These are phyloP conservation scores for Cherax destructor DNA, from an alignment of 1,140 invertebrate genomes.

Conservation along the genomic window DNA sequence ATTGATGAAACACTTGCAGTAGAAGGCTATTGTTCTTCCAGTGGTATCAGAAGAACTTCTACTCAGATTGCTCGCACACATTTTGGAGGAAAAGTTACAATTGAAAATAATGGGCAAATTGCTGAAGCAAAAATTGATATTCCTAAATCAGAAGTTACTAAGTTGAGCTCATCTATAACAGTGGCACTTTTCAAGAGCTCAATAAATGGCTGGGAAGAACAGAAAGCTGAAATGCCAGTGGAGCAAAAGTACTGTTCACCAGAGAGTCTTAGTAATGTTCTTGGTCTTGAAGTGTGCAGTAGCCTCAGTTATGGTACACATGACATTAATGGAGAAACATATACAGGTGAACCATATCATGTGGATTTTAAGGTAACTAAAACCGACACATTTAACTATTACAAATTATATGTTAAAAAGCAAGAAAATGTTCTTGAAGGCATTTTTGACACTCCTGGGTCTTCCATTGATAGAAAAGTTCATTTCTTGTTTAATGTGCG, in stretches of 20 bases:
- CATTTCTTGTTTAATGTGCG: slow-evolving; percentile 35
- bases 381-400: slow-evolving; percentile 48
- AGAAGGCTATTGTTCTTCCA: slow-evolving; percentile 32
- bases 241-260: neutral
- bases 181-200: slow-evolving; percentile 18
- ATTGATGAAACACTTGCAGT: slow-evolving; percentile 40
- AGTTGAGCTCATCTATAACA: slow-evolving; percentile 26
- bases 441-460: slow-evolving; percentile 51
- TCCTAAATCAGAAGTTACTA: slow-evolving; percentile 25
- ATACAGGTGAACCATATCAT: slow-evolving; percentile 18
- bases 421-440: slow-evolving; percentile 36
- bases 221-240: neutral
- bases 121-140: slow-evolving; percentile 21
- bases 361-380: slow-evolving; percentile 30
- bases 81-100: slow-evolving; percentile 28
- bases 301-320: neutral
- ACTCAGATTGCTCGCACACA: slow-evolving; percentile 24
- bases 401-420: slow-evolving; percentile 31
- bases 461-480: slow-evolving; percentile 35
- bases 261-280: slow-evolving; percentile 13
- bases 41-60: slow-evolving; percentile 38
- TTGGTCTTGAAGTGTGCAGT: slow-evolving; percentile 28
- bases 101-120: slow-evolving; percentile 15
- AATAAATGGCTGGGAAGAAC: slow-evolving; percentile 17
- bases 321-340: neutral